phyloP scores from a whole-genome alignment of 2,113 vertebrate species.

The Poecile atricapillus region DNA sequence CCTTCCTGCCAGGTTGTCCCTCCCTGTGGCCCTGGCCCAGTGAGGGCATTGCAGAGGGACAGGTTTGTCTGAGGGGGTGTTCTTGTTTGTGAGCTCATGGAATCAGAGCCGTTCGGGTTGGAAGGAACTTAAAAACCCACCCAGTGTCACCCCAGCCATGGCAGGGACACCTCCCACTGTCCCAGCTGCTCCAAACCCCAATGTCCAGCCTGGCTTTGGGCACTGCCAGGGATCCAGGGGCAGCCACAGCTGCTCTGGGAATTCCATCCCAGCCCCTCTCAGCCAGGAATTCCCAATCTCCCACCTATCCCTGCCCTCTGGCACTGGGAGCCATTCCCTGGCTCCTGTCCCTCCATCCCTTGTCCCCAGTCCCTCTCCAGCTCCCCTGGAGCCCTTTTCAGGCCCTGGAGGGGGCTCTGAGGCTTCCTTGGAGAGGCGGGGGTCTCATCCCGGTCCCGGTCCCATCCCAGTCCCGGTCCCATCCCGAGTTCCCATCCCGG shows the following conservation, averaged over 20 bases:
- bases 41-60: rapidly evolving
- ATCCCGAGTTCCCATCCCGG: no score
- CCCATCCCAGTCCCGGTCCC: not conserved
- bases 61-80: rapidly evolving
- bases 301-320: not conserved
- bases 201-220: rapidly evolving
- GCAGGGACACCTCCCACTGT: rapidly evolving
- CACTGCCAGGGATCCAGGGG: not conserved
- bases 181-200: not conserved
- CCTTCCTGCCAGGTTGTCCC: not conserved
- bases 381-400: not conserved
- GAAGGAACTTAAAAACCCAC: not conserved
- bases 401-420: not conserved
- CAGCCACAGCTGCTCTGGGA: not conserved
- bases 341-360: not conserved
- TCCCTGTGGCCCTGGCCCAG: not conserved
- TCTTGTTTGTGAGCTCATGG: rapidly evolving
- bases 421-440: not conserved
- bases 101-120: not conserved
- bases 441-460: not conserved
- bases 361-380: not conserved
- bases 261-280: not conserved
- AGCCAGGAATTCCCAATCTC: not conserved
- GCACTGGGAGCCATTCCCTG: not conserved
- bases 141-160: not conserved